Conservation (phyloP, 2,888 invertebrate genomes). For the Glomeris marginata region DNA sequence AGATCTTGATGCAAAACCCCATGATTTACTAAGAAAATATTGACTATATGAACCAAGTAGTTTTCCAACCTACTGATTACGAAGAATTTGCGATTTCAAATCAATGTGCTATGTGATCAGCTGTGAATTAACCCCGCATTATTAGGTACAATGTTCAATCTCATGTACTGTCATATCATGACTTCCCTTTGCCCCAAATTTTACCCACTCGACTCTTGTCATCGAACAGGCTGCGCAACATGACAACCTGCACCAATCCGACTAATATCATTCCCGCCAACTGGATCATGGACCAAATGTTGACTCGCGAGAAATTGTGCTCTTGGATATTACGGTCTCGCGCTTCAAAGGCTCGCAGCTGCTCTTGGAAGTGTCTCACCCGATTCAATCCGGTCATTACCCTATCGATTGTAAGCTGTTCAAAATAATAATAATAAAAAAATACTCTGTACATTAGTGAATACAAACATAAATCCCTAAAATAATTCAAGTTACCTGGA, state of each 20-base stretch:
- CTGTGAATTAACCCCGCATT: too few relatives aligned
- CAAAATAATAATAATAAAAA: conserved; percentile 20
- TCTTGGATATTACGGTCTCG: conserved; percentile 68
- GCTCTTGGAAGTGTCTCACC: conserved; percentile 35
- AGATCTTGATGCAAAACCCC: too few relatives aligned
- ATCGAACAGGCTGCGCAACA: conserved; percentile 66
- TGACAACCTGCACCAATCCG: conserved; percentile 53
- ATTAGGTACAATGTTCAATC: too few relatives aligned
- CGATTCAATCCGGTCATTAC: conserved; percentile 36
- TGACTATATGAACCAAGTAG: too few relatives aligned
- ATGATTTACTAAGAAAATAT: too few relatives aligned
- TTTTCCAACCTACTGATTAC: too few relatives aligned
- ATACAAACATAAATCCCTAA: background rate
- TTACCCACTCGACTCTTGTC: conserved; percentile 31
- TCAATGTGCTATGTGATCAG: too few relatives aligned
- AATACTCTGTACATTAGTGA: background rate
- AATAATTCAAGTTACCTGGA: conserved; percentile 25
- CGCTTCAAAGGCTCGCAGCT: conserved; percentile 57
- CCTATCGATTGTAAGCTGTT: conserved; percentile 46
- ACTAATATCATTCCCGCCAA: conserved; percentile 55
- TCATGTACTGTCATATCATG: too few relatives aligned
- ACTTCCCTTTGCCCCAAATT: conserved; percentile 17
- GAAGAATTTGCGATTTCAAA: too few relatives aligned
- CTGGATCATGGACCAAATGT: conserved; percentile 59
- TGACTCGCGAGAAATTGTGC: conserved; percentile 63